Base-by-base conservation (phyloP, 2,888 invertebrate genomes). In the Diarsia rubi region DNA sequence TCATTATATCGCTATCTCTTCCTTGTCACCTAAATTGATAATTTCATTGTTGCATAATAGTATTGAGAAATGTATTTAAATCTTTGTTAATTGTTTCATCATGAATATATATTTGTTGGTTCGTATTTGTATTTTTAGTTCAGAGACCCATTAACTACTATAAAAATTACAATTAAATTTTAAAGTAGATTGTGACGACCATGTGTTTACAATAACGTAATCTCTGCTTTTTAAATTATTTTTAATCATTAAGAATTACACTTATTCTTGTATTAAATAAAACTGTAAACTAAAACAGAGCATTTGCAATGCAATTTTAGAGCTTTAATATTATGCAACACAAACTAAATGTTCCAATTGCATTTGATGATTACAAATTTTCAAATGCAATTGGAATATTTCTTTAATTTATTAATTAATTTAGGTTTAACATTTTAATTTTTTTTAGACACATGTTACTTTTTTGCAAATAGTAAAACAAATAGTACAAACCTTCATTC, bases 401-500 rank as follows among this genome's bases (percentile, higher is more conserved):
- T n/a, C n/a, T n/a, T n/a, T n/a, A n/a, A n/a, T n/a, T n/a, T n/a
- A n/a, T n/a, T n/a, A n/a, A n/a, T n/a, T 31, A 31, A 4, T 42
- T 27, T 14, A 16, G 12, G 6, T 57, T 54, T 24, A 14, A 24
- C 1, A 16, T 16, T 16, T 0, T 24, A 14, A 27, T 27, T 57
- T 54, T 16, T n/a, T n/a, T n/a, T n/a, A n/a, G n/a, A 14, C n/a
- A 27, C 57, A 54, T 24, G n/a, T 27, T 8, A 0, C 5, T 14
- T 37, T 2, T 21, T 37, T 37, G 8, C 8, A 37, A 5, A 60
- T 14, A 60, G 37, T 21, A 14, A 60, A 60, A 3, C 1, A 24
- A 62, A 62, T 21, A 42, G 42, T 16, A 42, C 73, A 63, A 69
- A 86, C 86, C 87, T 27, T 86, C 66, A 14, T 62, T 70, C 87